These are phyloP conservation scores for Julus scandinavius DNA, from an alignment of 2,888 invertebrate genomes.

Conservation along the genomic window DNA sequence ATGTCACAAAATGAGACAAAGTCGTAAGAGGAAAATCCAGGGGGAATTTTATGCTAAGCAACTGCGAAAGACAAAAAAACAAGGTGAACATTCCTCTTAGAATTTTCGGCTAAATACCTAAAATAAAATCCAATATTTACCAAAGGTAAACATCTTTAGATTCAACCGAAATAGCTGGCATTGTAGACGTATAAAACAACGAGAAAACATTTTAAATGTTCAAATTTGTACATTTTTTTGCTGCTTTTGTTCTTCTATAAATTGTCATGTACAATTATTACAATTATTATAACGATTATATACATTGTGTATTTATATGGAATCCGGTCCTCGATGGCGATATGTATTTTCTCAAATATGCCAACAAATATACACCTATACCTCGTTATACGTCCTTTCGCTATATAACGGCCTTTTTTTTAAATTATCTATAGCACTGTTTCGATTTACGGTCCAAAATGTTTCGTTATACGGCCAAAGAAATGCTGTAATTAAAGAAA, in stretches of 20 bases:
- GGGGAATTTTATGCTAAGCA: constrained; percentile 46
- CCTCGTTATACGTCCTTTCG: too few relatives aligned
- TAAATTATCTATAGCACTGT: too few relatives aligned
- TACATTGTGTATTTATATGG: neutral
- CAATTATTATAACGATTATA: constrained; percentile 11
- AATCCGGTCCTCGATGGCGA: too few relatives aligned
- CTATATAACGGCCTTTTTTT: too few relatives aligned
- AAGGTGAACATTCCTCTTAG: constrained; percentile 45
- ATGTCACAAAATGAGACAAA: constrained; percentile 45
- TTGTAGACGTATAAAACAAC: neutral
- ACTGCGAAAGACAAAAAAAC: constrained; percentile 37
- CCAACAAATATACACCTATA: too few relatives aligned
- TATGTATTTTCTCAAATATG: too few relatives aligned
- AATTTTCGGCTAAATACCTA: constrained; percentile 45
- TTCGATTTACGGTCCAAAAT: too few relatives aligned
- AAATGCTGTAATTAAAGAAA: too few relatives aligned
- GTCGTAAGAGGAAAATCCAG: constrained; percentile 46
- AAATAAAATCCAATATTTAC: constrained; percentile 45
- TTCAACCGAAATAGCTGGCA: constrained; percentile 14
- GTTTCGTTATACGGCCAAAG: too few relatives aligned
- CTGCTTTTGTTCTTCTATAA: neutral
- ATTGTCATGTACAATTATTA: neutral
- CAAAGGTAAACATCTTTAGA: constrained; percentile 37
- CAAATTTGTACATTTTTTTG: neutral
- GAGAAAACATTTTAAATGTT: constrained; percentile 37